Conservation (phyloP, 1,140 invertebrate species). For the Danaus melanippus region DNA sequence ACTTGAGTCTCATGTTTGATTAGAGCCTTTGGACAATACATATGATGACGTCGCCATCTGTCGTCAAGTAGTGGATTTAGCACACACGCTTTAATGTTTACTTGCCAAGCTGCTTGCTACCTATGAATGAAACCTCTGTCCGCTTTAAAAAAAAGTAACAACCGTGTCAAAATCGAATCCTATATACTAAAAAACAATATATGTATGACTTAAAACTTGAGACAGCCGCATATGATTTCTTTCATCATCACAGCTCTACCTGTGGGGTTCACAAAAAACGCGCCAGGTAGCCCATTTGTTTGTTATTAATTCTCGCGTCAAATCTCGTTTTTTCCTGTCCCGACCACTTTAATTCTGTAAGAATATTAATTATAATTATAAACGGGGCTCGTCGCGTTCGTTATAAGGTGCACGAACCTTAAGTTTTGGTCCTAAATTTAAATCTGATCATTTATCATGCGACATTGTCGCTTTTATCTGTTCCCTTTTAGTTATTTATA, state of each 20-base stretch:
- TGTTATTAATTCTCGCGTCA: constrained; percentile 71
- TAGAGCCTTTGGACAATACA: constrained; percentile 27
- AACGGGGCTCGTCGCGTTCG: constrained; percentile 60
- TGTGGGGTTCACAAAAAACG: constrained; percentile 67
- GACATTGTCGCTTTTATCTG: constrained; percentile 65
- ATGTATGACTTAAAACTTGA: constrained; percentile 55
- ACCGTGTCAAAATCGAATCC: constrained; percentile 59
- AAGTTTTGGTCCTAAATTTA: constrained; percentile 62
- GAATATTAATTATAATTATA: constrained; percentile 73
- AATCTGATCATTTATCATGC: constrained; percentile 69
- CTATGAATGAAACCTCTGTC: constrained; percentile 47
- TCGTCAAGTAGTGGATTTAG: constrained; percentile 44
- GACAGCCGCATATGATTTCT: constrained; percentile 62
- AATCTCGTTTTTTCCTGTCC: constrained; percentile 53
- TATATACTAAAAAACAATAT: constrained; percentile 20
- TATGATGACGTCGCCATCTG: constrained; percentile 44
- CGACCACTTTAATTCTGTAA: constrained; percentile 66
- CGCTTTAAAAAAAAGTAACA: constrained; percentile 62
- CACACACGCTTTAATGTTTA: constrained; percentile 40
- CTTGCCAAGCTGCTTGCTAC: constrained; percentile 27
- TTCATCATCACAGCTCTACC: constrained; percentile 61
- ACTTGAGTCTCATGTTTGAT: constrained; percentile 28
- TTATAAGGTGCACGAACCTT: constrained; percentile 49
- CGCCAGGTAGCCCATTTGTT: constrained; percentile 71
- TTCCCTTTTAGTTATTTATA: constrained; percentile 53